Evolutionary conservation across 2,888 invertebrate genomes (phyloP), one percentile per base, ranked within the genome.

Genomic region (Escarpia spicata): DNA sequence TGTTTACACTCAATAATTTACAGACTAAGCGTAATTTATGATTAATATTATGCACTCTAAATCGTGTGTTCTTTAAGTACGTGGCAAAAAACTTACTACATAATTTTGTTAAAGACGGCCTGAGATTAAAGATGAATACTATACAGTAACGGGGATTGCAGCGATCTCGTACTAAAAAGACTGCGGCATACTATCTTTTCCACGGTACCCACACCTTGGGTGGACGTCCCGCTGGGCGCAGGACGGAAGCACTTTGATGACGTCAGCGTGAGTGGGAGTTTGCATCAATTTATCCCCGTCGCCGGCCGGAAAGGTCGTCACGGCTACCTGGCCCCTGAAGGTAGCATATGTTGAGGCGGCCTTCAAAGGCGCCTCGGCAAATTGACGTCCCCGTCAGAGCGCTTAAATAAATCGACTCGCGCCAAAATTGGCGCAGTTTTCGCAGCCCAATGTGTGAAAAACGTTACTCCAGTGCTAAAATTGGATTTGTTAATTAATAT

Each of bases 401-500:
- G 75, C 75, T 75, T 52, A 75, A 75, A 75, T 75, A 75, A 75
- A 75, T 75, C n/a, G 75, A 19, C 75, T 26, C 75, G 75, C 75
- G 75, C 75, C 75, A 75, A 75, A 75, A 75, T 75, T 75, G 75
- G 75, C 75, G 75, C 75, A 75, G 75, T 75, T 75, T 75, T 75
- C 75, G 75, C 75, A 6, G 75, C 3, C n/a, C 75, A n/a, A 75
- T 6, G 75, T 75, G 75, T n/a, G 75, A n/a, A 75, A 75, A 75
- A 75, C 75, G 75, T 75, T 75, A 26, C 75, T 75, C 26, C 26
- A 75, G 75, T 6, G n/a, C 6, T 19, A 75, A 75, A 75, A 75
- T 75, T 75, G 75, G 26, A 26, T 3, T 26, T 75, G 75, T 75
- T 75, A 26, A 75, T 75, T 75, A 75, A 75, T 75, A 75, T 75